Conservation (phyloP, 2,797 vertebrate genomes). For the Siniperca obscura region DNA sequence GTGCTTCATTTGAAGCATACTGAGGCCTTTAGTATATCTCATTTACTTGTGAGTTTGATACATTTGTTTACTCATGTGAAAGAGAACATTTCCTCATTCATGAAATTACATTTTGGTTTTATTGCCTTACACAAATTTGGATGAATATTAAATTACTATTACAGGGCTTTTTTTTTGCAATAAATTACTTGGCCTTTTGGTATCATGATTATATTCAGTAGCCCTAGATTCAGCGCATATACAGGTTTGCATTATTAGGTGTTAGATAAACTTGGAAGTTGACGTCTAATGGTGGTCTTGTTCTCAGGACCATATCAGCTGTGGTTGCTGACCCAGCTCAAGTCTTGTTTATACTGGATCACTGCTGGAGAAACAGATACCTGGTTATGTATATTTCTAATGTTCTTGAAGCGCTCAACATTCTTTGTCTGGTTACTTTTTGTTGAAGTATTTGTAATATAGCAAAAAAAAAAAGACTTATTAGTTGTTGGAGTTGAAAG, state of each 20-base stretch:
- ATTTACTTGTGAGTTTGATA: neutral
- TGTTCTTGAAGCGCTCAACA: neutral
- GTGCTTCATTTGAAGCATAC: neutral
- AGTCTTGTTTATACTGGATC: conserved; percentile 3
- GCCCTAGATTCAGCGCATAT: neutral
- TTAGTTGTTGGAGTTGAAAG: conserved; percentile 22
- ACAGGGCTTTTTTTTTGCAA: neutral
- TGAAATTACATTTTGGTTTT: neutral
- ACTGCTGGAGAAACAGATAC: neutral
- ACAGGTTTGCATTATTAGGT: neutral
- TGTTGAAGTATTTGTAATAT: conserved; percentile 14
- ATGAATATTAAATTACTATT: neutral
- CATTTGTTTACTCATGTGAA: neutral
- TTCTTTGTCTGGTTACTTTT: neutral
- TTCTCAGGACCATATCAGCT: neutral
- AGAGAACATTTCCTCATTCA: neutral
- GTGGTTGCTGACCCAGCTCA: neutral
- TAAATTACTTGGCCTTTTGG: neutral
- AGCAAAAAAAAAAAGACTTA: neutral
- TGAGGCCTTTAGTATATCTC: neutral
- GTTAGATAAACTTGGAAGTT: neutral
- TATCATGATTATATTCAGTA: neutral
- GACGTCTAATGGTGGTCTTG: neutral
- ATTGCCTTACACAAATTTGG: neutral
- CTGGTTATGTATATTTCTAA: neutral